Base-by-base conservation (phyloP, 2,888 invertebrate genomes). In the Panorpa germanica region DNA sequence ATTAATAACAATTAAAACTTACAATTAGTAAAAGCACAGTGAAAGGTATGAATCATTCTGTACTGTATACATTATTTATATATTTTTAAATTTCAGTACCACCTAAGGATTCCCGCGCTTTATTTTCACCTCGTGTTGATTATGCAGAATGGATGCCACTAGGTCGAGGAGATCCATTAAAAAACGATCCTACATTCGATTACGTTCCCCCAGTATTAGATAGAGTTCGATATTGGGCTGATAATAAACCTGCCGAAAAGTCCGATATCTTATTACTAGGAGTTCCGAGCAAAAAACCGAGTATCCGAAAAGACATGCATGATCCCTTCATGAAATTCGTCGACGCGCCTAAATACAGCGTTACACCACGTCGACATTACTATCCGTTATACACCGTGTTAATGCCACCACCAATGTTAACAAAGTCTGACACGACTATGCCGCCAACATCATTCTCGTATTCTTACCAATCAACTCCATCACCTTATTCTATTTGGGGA, bases 121-220 rank as follows among this genome's bases (percentile, higher is more conserved):
- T 70, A 35, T 73, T 76, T 44, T 70, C 72, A 2, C 80, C 78
- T 2, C 65, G 77, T 9, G 69, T 80, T 66, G 77, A 81, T 47
- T 81, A 80, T 49, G 77, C 80, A 42, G 78, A 80, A 50, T 82
- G 81, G 82, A 76, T 74, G 37, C 82, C 82, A 1, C 61, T 82
- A 24, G 82, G 81, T 4, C 69, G 74, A 32, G 80, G 81, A 1
- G 80, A 82, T 50, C 81, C 81, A 0, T 47, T 82, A 25, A 76
- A 77, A 43, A 80, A 81, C 45, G 81, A 82, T 46, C 82, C 82
- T 6, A 82, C 82, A 2, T 81, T 74, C 47, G 81, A 81, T 47
- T 82, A 82, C 47, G 77, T 80, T 33, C 82, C 82, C 1, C 82
- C 82, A 2, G 72, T 76, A 3, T 51, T 81, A 21, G 78, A 80